phyloP scores from a whole-genome alignment of 1,140 invertebrate species.

The Pectinophora gossypiella region DNA sequence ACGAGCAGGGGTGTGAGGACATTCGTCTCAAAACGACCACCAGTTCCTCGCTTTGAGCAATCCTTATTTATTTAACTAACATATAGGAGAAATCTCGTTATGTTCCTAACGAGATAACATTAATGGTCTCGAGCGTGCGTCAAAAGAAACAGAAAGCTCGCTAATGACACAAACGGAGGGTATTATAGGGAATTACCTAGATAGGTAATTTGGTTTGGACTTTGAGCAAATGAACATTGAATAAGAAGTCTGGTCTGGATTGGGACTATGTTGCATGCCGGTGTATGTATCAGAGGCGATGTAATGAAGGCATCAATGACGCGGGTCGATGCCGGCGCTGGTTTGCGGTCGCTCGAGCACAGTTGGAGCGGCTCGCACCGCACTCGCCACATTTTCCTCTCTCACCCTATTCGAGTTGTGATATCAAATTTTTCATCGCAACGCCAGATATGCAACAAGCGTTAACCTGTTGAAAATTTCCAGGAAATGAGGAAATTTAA shows the following conservation, averaged over 20 bases:
- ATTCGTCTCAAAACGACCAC: slow-evolving; percentile 30
- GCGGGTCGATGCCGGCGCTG: slow-evolving; percentile 7
- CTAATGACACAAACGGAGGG: not conserved
- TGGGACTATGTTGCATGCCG: not conserved
- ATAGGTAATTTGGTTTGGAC: not conserved
- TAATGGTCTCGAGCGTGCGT: not conserved
- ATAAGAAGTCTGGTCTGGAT: not conserved
- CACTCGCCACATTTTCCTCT: not conserved
- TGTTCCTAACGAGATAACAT: not conserved
- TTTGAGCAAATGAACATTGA: not conserved
- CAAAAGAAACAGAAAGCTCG: not conserved
- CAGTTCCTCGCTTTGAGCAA: slow-evolving; percentile 9
- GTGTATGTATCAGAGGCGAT: too few species aligned
- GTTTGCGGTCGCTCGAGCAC: slow-evolving; percentile 19
- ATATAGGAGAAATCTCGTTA: not conserved
- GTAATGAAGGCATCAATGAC: not conserved
- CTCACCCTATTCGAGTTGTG: not conserved
- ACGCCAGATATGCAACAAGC: not conserved
- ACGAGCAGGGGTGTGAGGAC: slow-evolving; percentile 29
- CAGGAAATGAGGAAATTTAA: not conserved
- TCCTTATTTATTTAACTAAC: slow-evolving; percentile 10
- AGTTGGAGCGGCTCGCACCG: not conserved
- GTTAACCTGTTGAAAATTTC: not conserved
- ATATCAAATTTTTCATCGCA: not conserved
- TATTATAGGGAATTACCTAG: not conserved